Evolutionary conservation across 2,888 invertebrate genomes (phyloP).

Genomic region (Phorcus lineatus): DNA sequence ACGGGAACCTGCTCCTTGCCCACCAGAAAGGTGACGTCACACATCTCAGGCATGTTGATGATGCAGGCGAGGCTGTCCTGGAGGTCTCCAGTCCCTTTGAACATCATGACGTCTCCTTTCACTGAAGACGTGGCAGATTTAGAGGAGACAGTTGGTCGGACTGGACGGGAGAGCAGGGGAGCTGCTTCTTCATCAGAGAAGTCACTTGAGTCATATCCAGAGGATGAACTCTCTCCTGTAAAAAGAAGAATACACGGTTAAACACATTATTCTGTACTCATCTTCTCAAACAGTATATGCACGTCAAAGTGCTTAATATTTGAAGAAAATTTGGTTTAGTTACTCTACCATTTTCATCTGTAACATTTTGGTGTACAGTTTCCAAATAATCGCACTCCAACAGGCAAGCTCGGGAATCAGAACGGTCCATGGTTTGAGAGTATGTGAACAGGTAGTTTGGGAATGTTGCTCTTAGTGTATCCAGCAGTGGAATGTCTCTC

Average conservation of each 20-base stretch:
- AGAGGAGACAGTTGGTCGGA: neutral
- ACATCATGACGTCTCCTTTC: neutral
- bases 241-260: neutral
- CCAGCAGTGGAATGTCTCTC: neutral
- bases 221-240: neutral
- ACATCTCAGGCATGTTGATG: neutral
- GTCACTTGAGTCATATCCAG: neutral
- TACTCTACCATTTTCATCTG: neutral
- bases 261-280: neutral
- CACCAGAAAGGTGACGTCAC: slow-evolving; percentile 3
- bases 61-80: neutral
- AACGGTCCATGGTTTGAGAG: neutral
- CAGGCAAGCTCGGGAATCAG: neutral
- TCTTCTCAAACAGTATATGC: no score
- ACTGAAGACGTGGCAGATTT: neutral
- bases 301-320: no score
- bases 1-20: neutral
- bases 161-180: neutral
- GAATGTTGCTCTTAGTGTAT: neutral
- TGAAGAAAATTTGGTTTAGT: no score
- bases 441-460: no score
- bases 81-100: neutral
- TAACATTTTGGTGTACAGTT: neutral
- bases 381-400: neutral
- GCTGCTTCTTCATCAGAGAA: neutral